A percentile compares a stretch with the other conserved stretches of the same genome.
phyloP scores from a whole-genome alignment of 1,140 invertebrate genomes.

The Drosophila sproati region DNA sequence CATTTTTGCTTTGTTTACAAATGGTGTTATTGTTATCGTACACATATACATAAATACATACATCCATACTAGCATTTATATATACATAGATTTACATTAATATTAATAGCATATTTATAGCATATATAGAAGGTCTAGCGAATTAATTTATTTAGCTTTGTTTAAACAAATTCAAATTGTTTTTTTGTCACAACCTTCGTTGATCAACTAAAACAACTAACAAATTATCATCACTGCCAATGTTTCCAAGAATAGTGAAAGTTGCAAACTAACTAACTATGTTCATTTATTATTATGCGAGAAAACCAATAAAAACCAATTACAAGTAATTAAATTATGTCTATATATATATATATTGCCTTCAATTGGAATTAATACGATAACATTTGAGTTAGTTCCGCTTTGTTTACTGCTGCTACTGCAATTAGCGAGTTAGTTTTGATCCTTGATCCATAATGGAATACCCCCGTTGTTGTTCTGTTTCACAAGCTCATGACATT shows the following conservation, averaged over 20 bases:
- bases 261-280: slow-evolving; percentile 23
- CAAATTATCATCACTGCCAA: slow-evolving; percentile 68
- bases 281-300: slow-evolving; percentile 16
- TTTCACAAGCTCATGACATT: slow-evolving; percentile 50
- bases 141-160: slow-evolving; percentile 23
- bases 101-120: slow-evolving; percentile 42
- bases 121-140: slow-evolving; percentile 37
- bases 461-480: slow-evolving; percentile 25
- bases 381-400: neutral
- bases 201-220: slow-evolving; percentile 5
- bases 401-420: neutral
- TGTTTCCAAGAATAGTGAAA: slow-evolving; percentile 29
- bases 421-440: slow-evolving; percentile 10
- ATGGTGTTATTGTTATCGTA: slow-evolving; percentile 67
- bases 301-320: slow-evolving; percentile 12
- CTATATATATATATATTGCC: slow-evolving; percentile 10
- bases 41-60: slow-evolving; percentile 33
- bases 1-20: slow-evolving; percentile 24
- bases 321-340: slow-evolving; percentile 10
- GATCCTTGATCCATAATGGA: slow-evolving; percentile 5
- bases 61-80: slow-evolving; percentile 24
- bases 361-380: slow-evolving; percentile 11
- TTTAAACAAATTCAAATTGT: slow-evolving; percentile 1
- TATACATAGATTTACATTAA: slow-evolving; percentile 29
- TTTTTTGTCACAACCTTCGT: neutral